Evolutionary conservation across 1,140 invertebrate species (phyloP), one percentile per base, ranked within the genome.

Genomic region (Chrysoperla carnea): DNA sequence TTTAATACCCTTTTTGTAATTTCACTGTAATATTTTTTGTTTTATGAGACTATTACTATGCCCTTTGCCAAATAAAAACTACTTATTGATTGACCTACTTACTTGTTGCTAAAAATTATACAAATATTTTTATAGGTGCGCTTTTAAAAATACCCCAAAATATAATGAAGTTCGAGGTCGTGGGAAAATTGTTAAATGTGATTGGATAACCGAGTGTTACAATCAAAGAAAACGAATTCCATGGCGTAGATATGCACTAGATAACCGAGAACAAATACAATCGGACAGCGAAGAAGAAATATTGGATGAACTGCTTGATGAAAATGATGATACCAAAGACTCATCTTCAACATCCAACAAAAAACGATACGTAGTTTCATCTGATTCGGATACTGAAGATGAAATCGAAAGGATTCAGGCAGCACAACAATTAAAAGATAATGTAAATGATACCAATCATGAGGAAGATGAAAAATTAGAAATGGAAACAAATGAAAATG

Each of bases 61-160:
- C n/a, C n/a, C n/a, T n/a, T n/a, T n/a, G n/a, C n/a, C n/a, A n/a
- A n/a, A n/a, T n/a, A n/a, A n/a, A n/a, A n/a, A n/a, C n/a, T n/a
- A n/a, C n/a, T n/a, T n/a, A n/a, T n/a, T n/a, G n/a, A n/a, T n/a
- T n/a, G n/a, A n/a, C n/a, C n/a, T n/a, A n/a, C n/a, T n/a, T n/a
- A n/a, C n/a, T n/a, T n/a, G n/a, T n/a, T n/a, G n/a, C n/a, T n/a
- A n/a, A n/a, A n/a, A n/a, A n/a, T n/a, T n/a, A n/a, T 23, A 23
- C 17, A 23, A 23, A 3, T 23, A 23, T 23, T 23, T 2, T 23
- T 23, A 29, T 51, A 88, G 84, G 38, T 91, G 87, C 69, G 87
- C 87, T 12, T 90, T 89, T 67, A 58, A 70, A 4, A 89, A 90
- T 56, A 92, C 88, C 17, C 88, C 87, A 9, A 92, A 92, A 58